These are phyloP conservation scores for Scrobipalpa costella DNA, from an alignment of 2,888 invertebrate species.

Conservation along the genomic window DNA sequence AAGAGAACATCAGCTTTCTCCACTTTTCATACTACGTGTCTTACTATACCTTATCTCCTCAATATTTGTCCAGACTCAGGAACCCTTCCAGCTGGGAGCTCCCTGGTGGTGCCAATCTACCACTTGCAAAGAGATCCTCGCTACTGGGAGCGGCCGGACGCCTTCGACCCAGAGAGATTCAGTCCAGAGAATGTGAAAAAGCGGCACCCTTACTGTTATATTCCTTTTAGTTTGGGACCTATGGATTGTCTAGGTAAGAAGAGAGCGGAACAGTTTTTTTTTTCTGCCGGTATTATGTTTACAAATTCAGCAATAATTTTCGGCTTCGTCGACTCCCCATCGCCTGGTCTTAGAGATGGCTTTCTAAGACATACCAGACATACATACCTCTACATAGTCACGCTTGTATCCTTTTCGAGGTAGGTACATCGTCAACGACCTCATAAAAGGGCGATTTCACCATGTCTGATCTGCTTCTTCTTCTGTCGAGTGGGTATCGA, in stretches of 20 bases:
- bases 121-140: slow-evolving; percentile 62
- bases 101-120: slow-evolving; percentile 58
- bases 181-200: slow-evolving; percentile 50
- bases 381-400: too few relatives aligned
- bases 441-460: too few relatives aligned
- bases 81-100: slow-evolving; percentile 60
- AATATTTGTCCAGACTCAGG: slow-evolving; percentile 46
- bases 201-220: slow-evolving; percentile 57
- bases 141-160: slow-evolving; percentile 58
- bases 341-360: too few relatives aligned
- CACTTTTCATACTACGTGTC: too few relatives aligned
- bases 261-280: neutral
- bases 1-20: too few relatives aligned
- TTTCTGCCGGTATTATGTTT: neutral
- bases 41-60: neutral
- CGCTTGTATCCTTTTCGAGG: too few relatives aligned
- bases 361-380: too few relatives aligned
- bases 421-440: too few relatives aligned
- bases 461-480: too few relatives aligned
- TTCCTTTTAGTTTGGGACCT: slow-evolving; percentile 68
- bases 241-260: slow-evolving; percentile 70
- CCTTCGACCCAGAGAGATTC: slow-evolving; percentile 67
- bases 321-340: too few relatives aligned
- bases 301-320: neutral
- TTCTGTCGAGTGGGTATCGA: too few relatives aligned